Percentiles rank a stretch among this genome's conserved stretches.
These are phyloP conservation scores for Hyperoodon ampullatus DNA, from an alignment of 2,113 vertebrate species.

Conservation along the genomic window DNA sequence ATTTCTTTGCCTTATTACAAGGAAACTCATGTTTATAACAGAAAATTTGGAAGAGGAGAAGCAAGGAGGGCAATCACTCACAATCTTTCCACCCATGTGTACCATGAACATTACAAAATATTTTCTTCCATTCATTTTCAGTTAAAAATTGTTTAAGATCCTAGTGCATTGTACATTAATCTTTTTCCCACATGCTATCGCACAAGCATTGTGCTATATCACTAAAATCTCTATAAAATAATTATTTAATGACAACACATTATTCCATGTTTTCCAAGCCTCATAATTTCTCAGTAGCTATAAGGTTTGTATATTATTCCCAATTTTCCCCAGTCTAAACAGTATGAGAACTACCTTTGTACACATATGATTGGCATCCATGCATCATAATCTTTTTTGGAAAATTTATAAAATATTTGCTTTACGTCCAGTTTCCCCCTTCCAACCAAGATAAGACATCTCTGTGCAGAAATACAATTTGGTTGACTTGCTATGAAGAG, in stretches of 20 bases:
- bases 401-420: background rate
- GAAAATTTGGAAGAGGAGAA: slow-evolving; percentile 23
- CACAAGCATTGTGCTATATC: background rate
- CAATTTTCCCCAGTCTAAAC: background rate
- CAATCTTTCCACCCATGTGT: background rate
- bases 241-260: background rate
- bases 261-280: background rate
- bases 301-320: background rate
- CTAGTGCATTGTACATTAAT: background rate
- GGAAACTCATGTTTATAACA: slow-evolving; percentile 5
- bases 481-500: background rate
- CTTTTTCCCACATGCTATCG: background rate
- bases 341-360: background rate
- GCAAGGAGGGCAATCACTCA: background rate
- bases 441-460: background rate
- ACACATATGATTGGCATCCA: background rate
- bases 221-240: background rate
- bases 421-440: background rate
- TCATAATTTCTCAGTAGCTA: background rate
- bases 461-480: background rate
- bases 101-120: background rate
- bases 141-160: background rate
- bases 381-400: background rate
- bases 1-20: background rate
- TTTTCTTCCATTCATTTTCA: background rate